phyloP scores from a whole-genome alignment of 2,797 vertebrate genomes.

The Gymnodraco acuticeps region DNA sequence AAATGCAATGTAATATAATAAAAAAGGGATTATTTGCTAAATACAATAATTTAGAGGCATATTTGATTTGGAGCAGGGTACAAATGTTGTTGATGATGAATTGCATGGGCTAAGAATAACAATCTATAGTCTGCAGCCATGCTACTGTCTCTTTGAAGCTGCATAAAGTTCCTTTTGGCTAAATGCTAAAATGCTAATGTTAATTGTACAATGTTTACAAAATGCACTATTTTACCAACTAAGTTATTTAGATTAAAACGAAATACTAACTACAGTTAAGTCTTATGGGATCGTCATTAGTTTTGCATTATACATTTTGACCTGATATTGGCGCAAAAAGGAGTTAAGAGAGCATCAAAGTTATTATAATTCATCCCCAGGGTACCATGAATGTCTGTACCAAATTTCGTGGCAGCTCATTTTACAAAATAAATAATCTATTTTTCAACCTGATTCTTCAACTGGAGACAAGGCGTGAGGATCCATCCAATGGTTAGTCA shows the following conservation, averaged over 20 bases:
- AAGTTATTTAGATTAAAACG: background rate
- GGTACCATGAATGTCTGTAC: background rate
- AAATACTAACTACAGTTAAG: background rate
- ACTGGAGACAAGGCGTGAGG: too few species aligned
- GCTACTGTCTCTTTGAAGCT: background rate
- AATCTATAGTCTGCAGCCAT: background rate
- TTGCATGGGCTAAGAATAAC: background rate
- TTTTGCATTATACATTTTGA: background rate
- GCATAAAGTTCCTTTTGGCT: background rate
- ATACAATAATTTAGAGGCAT: background rate
- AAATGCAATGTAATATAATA: too few species aligned
- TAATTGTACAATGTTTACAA: background rate
- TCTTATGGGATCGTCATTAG: too few species aligned
- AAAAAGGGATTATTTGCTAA: background rate
- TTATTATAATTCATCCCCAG: background rate
- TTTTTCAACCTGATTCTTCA: background rate
- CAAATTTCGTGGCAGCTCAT: background rate
- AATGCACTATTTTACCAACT: background rate
- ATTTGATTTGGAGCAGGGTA: background rate
- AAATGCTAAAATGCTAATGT: background rate
- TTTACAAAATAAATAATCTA: background rate
- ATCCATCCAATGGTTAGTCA: background rate
- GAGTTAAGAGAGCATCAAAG: background rate
- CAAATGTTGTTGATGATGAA: background rate
- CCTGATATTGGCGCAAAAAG: too few species aligned